Base-by-base conservation (phyloP, 2,888 invertebrate species). In the Xylophagus ater region DNA sequence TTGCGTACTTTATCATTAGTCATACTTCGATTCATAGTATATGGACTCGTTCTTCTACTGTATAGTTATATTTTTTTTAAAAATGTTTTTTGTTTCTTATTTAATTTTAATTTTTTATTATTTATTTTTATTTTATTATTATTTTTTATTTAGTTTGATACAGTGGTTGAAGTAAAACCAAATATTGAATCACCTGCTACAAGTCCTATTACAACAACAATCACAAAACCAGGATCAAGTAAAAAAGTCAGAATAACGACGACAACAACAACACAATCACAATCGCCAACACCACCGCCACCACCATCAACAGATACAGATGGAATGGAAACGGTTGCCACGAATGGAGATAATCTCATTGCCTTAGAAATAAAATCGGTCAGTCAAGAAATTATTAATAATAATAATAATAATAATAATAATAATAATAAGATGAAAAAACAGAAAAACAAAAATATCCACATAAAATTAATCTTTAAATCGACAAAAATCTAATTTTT, bases 121-220 rank as follows among this genome's bases (percentile, higher is more conserved):
- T 32, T 40, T 40, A 25, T 36, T 32, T 12, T 25, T 38, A 28
- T 23, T 18, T 13, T 30, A 21, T 18, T 24, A 13, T 42, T 36
- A 19, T 21, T 35, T 28, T 28, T 29, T 35, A 8, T 26, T 42
- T 40, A 42, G 43, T 43, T 42, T 41, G 43, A 47, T 43, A 30
- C 41, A 44, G 33, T 42, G 36, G 34, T 38, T 40, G 45, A 43
- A 41, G 29, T 44, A 34, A 44, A 37, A 32, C 19, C n/a, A 28
- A 20, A 32, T 7, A 12, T n/a, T 18, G 34, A 35, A 12, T 5
- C 6, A 21, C 5, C 21, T 21, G 21, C 21, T 21, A 9, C 6
- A 21, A 9, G 21, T 7, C 5, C 21, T 7, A 9, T 5, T 7
- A 5, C 21, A 21, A 5, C 21, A 21, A 21, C 21, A 21, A n/a